Percentiles rank a stretch among this genome's conserved stretches.
These are phyloP conservation scores for Xylocopa sonorina DNA, from an alignment of 1,140 invertebrate genomes.

Conservation along the genomic window DNA sequence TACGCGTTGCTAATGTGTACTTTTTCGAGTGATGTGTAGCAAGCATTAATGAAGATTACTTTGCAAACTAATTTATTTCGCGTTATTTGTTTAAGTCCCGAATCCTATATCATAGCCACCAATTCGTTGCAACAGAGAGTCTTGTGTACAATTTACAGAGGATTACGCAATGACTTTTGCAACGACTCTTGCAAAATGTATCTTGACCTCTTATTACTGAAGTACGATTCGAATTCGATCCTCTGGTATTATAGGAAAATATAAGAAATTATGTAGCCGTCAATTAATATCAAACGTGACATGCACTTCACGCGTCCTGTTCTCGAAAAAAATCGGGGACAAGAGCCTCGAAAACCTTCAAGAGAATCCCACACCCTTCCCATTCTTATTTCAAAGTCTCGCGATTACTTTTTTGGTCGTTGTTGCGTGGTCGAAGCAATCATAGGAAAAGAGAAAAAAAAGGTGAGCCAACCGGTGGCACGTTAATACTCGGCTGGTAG, in stretches of 20 bases:
- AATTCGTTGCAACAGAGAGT: neutral
- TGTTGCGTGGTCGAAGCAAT: neutral
- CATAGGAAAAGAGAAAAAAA: neutral
- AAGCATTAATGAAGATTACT: too few species aligned
- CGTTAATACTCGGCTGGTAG: constrained; percentile 26
- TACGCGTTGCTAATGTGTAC: too few species aligned
- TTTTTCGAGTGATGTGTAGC: too few species aligned
- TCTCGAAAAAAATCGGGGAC: too few species aligned
- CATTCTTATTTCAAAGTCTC: too few species aligned
- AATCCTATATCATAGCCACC: neutral
- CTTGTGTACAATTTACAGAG: neutral
- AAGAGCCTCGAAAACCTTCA: too few species aligned
- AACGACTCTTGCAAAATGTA: constrained; percentile 8
- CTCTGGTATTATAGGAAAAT: neutral
- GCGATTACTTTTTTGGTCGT: neutral
- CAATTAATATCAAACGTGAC: too few species aligned
- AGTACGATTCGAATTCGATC: neutral
- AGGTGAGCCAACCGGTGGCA: neutral
- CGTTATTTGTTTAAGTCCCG: too few species aligned
- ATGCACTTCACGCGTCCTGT: too few species aligned
- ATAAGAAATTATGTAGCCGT: too few species aligned
- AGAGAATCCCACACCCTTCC: too few species aligned
- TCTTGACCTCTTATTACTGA: neutral
- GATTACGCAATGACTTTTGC: constrained; percentile 8
- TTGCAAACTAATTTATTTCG: neutral